These are phyloP conservation scores for Rotaria sp. DNA, from an alignment of 2,888 invertebrate genomes.

Conservation along the genomic window DNA sequence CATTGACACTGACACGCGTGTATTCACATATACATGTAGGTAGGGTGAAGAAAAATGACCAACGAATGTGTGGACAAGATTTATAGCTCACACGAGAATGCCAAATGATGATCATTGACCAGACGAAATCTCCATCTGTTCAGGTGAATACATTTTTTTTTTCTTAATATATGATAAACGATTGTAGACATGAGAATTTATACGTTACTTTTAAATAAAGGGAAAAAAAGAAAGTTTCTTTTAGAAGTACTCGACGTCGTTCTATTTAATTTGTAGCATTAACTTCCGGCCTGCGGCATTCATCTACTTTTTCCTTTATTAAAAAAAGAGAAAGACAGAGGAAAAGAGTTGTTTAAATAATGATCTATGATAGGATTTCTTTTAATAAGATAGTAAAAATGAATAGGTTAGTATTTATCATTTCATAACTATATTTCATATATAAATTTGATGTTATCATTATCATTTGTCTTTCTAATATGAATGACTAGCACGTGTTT, in stretches of 20 bases:
- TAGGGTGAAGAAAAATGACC: not conserved
- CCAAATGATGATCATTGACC: not conserved
- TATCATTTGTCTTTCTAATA: not conserved
- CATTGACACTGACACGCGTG: slow-evolving; percentile 7
- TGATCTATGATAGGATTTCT: not conserved
- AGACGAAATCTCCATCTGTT: not conserved
- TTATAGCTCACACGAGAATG: slow-evolving; percentile 6
- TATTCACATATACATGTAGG: not conserved
- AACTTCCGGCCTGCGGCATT: not conserved
- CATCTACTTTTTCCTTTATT: not conserved
- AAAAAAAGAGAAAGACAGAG: not conserved
- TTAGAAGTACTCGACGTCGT: not conserved
- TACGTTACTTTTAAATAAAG: not conserved
- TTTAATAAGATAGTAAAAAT: not conserved
- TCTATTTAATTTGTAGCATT: not conserved
- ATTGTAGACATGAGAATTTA: not conserved
- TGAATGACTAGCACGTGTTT: not conserved
- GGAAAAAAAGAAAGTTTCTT: not conserved
- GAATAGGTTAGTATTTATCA: not conserved
- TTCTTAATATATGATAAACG: not conserved
- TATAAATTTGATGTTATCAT: not conserved
- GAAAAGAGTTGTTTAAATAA: not conserved
- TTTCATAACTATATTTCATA: not conserved
- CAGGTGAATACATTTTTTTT: not conserved
- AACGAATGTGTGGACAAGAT: not conserved